Conservation (phyloP, 2,797 vertebrate species). For the Galaxias olidus region DNA sequence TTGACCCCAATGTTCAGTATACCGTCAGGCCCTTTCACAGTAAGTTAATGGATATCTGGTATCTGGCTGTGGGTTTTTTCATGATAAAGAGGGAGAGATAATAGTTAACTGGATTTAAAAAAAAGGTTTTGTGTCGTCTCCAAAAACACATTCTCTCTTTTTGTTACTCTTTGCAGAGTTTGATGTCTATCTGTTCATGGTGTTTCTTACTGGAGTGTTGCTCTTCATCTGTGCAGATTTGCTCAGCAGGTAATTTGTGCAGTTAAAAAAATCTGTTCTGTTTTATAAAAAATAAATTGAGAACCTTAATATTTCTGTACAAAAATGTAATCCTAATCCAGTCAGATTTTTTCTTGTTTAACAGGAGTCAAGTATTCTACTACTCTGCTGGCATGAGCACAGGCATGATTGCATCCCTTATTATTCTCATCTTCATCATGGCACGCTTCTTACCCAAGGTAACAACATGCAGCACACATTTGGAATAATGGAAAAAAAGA, state of each 20-base stretch:
- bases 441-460: slow-evolving; percentile 90
- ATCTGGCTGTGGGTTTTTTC: neutral
- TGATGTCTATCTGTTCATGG: slow-evolving; percentile 86
- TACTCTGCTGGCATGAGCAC: slow-evolving; percentile 92
- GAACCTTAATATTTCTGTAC: neutral
- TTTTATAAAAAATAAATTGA: neutral
- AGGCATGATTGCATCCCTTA: slow-evolving; percentile 88
- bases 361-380: slow-evolving; percentile 91
- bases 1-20: slow-evolving; percentile 67
- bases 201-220: slow-evolving; percentile 84
- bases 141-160: neutral
- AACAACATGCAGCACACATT: slow-evolving; percentile 10
- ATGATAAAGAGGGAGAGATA: neutral
- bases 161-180: slow-evolving; percentile 75
- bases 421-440: slow-evolving; percentile 87
- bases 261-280: neutral
- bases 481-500: too few species aligned
- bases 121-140: neutral
- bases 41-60: slow-evolving; percentile 60
- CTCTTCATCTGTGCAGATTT: slow-evolving; percentile 86
- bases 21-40: slow-evolving; percentile 75
- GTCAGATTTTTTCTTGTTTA: neutral
- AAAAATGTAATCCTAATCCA: neutral
- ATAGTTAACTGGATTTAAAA: too few species aligned
- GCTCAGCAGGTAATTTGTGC: slow-evolving; percentile 87